These are phyloP conservation scores for Aegithalos caudatus DNA, from an alignment of 2,113 vertebrate species.

Conservation along the genomic window DNA sequence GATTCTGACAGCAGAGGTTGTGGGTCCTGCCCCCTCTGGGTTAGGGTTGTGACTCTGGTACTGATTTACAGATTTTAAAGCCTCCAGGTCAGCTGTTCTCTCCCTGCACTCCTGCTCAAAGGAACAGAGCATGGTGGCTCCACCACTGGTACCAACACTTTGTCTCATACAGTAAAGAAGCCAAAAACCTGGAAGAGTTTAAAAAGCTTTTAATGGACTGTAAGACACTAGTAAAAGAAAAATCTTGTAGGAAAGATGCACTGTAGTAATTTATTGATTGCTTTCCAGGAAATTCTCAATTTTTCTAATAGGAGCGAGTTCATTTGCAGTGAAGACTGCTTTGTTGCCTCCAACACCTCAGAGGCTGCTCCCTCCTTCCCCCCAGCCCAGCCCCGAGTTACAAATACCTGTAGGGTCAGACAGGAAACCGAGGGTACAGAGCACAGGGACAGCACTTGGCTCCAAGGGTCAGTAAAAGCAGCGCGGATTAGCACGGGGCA, in stretches of 20 bases:
- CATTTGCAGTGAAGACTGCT: constrained; percentile 21
- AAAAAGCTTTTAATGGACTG: constrained; percentile 56
- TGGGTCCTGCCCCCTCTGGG: too few species aligned
- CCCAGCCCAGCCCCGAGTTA: background rate
- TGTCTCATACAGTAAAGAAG: background rate
- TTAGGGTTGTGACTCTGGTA: background rate
- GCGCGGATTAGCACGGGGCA: background rate
- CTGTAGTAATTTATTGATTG: constrained; percentile 69
- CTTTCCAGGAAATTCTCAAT: constrained; percentile 50
- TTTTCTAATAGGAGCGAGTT: constrained; percentile 38
- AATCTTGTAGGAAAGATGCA: constrained; percentile 50
- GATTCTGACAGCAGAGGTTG: background rate
- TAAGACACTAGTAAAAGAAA: constrained; percentile 51
- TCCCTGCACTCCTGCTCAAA: background rate
- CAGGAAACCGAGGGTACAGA: background rate
- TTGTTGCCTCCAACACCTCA: background rate
- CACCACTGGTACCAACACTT: background rate
- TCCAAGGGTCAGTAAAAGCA: background rate
- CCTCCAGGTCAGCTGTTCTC: background rate
- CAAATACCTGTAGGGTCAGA: background rate
- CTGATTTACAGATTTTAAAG: background rate
- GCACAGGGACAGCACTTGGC: background rate
- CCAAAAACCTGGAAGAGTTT: background rate
- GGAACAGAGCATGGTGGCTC: background rate
- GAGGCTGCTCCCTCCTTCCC: background rate